Evolutionary conservation across 1,140 invertebrate species (phyloP).

Genomic region (Hydropsyche tenuis): DNA sequence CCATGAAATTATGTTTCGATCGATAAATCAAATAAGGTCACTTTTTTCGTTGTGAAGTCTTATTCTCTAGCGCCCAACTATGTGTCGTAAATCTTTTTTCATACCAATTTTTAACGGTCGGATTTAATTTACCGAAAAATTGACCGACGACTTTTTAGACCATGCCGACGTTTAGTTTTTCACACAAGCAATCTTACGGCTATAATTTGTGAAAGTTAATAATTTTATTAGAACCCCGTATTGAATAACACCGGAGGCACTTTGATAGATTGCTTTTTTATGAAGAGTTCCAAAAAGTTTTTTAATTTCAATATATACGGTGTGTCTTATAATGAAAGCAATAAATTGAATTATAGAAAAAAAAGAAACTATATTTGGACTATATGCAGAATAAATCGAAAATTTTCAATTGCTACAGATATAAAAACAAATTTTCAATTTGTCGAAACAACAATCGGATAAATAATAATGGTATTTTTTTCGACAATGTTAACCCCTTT

Average conservation of each 20-base stretch:
- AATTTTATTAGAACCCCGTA: slow-evolving; percentile 36
- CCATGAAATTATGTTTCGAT: too few species aligned
- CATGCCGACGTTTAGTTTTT: slow-evolving; percentile 27
- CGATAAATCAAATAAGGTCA: too few species aligned
- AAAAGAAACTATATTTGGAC: too few species aligned
- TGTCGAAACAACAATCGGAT: slow-evolving; percentile 10
- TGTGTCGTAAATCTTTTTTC: too few species aligned
- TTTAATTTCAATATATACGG: neutral
- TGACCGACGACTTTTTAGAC: slow-evolving; percentile 8
- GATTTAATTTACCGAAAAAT: slow-evolving; percentile 26
- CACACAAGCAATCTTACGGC: slow-evolving; percentile 27
- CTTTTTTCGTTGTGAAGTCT: too few species aligned
- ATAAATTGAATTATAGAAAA: too few species aligned
- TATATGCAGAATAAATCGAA: too few species aligned
- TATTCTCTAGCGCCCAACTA: too few species aligned
- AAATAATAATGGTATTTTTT: slow-evolving; percentile 1
- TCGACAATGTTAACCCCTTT: slow-evolving; percentile 27
- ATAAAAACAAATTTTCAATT: slow-evolving; percentile 35
- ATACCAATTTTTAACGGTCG: slow-evolving; percentile 2
- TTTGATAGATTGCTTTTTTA: slow-evolving; percentile 33
- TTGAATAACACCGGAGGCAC: slow-evolving; percentile 11
- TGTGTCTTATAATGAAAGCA: too few species aligned
- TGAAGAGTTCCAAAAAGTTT: neutral
- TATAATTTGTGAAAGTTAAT: slow-evolving; percentile 44
- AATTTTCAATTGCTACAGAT: too few species aligned